phyloP scores from a whole-genome alignment of 2,888 invertebrate genomes.

The Drosophila testacea region DNA sequence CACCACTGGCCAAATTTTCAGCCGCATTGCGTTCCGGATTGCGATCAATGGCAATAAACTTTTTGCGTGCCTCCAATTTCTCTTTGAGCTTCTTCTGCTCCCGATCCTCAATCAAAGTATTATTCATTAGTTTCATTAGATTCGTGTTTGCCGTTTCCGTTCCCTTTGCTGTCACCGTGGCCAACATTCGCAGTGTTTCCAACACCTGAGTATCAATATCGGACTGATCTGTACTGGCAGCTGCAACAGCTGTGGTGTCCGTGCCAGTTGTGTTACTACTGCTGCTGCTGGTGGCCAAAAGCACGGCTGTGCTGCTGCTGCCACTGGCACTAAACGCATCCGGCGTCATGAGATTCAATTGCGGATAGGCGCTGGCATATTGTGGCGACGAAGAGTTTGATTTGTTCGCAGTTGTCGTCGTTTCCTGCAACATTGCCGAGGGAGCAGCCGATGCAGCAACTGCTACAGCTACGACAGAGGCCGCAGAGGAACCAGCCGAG shows the following conservation, averaged over 20 bases:
- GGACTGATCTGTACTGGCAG: slow-evolving; percentile 28
- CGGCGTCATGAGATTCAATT: slow-evolving; percentile 93
- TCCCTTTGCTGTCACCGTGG: slow-evolving; percentile 81
- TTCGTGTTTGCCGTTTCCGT: slow-evolving; percentile 79
- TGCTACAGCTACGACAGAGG: slow-evolving; percentile 69
- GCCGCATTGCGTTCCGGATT: slow-evolving; percentile 77
- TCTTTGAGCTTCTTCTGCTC: slow-evolving; percentile 84
- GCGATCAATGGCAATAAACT: slow-evolving; percentile 80
- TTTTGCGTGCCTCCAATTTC: slow-evolving; percentile 81
- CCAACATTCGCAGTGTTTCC: slow-evolving; percentile 84
- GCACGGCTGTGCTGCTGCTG: slow-evolving; percentile 35
- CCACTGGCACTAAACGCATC: slow-evolving; percentile 90
- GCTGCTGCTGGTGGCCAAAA: slow-evolving; percentile 53
- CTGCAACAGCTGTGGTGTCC: slow-evolving; percentile 26
- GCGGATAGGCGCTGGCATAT: slow-evolving; percentile 78
- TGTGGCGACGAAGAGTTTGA: slow-evolving; percentile 78
- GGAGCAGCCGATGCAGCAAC: slow-evolving; percentile 66
- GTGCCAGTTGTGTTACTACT: slow-evolving; percentile 24
- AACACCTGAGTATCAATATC: slow-evolving; percentile 83
- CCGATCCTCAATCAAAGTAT: slow-evolving; percentile 83
- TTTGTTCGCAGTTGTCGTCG: slow-evolving; percentile 49
- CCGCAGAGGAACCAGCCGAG: slow-evolving; percentile 48
- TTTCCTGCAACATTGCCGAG: slow-evolving; percentile 35
- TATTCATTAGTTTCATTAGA: slow-evolving; percentile 83
- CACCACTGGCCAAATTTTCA: slow-evolving; percentile 89